phyloP scores from a whole-genome alignment of 2,888 invertebrate genomes.

The Neria commutata region DNA sequence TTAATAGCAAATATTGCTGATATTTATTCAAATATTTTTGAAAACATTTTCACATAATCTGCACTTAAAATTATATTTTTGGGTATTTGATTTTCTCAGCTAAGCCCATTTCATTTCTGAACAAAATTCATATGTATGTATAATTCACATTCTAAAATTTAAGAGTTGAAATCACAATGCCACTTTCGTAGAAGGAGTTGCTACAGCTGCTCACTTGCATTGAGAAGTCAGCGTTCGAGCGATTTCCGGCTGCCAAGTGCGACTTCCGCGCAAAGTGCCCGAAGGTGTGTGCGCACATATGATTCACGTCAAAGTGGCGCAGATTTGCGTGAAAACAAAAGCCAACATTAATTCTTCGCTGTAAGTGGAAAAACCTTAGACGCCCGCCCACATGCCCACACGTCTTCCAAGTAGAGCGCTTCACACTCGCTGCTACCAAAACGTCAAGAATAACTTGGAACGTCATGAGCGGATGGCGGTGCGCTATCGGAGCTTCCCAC shows the following conservation, averaged over 20 bases:
- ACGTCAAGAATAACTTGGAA: no score
- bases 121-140: not conserved
- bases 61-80: not conserved
- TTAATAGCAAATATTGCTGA: no score
- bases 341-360: not conserved
- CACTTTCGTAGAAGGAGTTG: no score
- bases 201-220: no score
- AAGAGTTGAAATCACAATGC: no score
- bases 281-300: slow-evolving; percentile 11
- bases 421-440: no score
- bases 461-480: not conserved
- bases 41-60: not conserved
- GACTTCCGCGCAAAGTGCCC: slow-evolving; percentile 1
- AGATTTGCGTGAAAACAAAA: not conserved
- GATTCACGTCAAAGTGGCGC: not conserved
- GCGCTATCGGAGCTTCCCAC: not conserved
- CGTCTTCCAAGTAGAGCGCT: no score
- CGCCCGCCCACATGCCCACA: not conserved
- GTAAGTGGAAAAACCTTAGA: not conserved
- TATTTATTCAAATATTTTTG: no score
- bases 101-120: not conserved
- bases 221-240: no score
- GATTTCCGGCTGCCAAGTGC: slow-evolving; percentile 11
- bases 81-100: not conserved
- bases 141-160: no score